These are phyloP conservation scores for Gallinago solitaria DNA, from an alignment of 2,797 vertebrate species.

Conservation along the genomic window DNA sequence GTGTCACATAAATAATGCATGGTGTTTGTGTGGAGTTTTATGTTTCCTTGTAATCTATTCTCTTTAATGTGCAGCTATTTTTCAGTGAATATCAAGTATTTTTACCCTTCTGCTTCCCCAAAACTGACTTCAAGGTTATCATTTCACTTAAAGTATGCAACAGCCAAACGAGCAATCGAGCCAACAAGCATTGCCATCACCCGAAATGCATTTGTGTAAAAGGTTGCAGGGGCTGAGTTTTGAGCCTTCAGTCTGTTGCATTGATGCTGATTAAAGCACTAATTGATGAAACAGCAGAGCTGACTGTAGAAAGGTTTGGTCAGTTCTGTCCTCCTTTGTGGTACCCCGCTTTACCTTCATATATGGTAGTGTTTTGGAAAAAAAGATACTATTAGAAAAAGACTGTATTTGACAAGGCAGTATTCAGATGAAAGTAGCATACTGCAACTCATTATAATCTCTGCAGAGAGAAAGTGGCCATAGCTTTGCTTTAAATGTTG, in stretches of 20 bases:
- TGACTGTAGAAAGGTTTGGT: neutral
- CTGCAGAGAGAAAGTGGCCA: neutral
- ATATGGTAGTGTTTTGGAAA: neutral
- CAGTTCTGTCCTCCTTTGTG: neutral
- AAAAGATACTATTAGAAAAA: neutral
- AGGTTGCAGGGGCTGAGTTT: neutral
- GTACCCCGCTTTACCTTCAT: neutral
- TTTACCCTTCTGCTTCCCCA: neutral
- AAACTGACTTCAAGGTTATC: neutral
- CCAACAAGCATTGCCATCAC: neutral
- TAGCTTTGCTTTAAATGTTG: neutral
- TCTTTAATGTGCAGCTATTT: neutral
- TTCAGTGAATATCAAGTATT: neutral
- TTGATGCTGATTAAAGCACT: neutral
- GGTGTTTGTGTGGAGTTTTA: neutral
- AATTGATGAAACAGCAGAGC: neutral
- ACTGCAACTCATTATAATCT: neutral
- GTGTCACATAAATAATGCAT: neutral
- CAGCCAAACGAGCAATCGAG: neutral
- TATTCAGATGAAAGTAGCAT: neutral
- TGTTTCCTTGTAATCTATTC: neutral
- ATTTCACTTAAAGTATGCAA: neutral
- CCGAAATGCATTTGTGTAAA: neutral
- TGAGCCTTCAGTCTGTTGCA: neutral
- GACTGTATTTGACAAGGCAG: neutral